Evolutionary conservation across 1,140 invertebrate genomes (phyloP).

Genomic region (Bombus turneri): DNA sequence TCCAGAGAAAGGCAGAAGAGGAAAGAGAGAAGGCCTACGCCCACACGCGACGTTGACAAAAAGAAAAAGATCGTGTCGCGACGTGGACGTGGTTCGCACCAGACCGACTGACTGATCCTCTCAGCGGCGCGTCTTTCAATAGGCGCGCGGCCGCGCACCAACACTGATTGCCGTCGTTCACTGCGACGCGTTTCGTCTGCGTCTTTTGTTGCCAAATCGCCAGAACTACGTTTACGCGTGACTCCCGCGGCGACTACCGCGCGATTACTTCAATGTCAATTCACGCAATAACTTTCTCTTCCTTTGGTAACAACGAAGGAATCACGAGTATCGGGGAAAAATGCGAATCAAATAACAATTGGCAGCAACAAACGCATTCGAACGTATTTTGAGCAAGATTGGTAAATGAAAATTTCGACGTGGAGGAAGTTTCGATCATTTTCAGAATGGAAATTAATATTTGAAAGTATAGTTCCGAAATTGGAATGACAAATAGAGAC

Average conservation of each 20-base stretch:
- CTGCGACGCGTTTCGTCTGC: slow-evolving; percentile 60
- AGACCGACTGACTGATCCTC: slow-evolving; percentile 76
- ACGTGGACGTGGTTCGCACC: slow-evolving; percentile 63
- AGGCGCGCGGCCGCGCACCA: slow-evolving; percentile 58
- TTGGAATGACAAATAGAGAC: not conserved
- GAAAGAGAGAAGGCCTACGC: slow-evolving; percentile 31
- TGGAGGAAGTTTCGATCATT: too few relatives aligned
- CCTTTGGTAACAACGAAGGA: not conserved
- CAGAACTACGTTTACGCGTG: not conserved
- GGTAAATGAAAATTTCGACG: too few relatives aligned
- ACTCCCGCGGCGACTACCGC: slow-evolving; percentile 16
- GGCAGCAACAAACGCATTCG: too few relatives aligned
- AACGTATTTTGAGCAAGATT: not conserved
- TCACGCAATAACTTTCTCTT: not conserved
- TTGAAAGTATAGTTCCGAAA: not conserved
- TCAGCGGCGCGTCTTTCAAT: slow-evolving; percentile 77
- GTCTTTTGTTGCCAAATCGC: slow-evolving; percentile 60
- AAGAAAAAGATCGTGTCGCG: slow-evolving; percentile 64
- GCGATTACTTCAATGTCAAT: slow-evolving; percentile 12
- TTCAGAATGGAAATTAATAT: not conserved
- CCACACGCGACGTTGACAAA: slow-evolving; percentile 68
- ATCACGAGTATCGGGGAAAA: not conserved
- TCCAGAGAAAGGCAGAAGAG: too few relatives aligned
- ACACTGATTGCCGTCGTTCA: slow-evolving; percentile 76
- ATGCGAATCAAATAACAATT: not conserved